Percentiles rank a stretch among this genome's conserved stretches.
phyloP scores from a whole-genome alignment of 1,140 invertebrate species.

The Radopholus similis region DNA sequence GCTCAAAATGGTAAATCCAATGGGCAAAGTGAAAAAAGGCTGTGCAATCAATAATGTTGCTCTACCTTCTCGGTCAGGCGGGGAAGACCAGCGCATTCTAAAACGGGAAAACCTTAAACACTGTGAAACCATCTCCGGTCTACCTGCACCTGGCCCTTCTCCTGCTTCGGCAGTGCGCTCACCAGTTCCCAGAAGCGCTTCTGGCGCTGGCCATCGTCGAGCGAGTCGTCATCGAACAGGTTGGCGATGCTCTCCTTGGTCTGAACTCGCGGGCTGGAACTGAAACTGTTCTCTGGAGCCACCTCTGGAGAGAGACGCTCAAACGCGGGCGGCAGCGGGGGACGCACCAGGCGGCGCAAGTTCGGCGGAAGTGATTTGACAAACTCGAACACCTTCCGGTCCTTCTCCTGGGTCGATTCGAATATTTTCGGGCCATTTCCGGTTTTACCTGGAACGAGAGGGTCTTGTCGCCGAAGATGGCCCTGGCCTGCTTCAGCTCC shows the following conservation, averaged over 20 bases:
- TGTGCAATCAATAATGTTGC: too few species aligned
- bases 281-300: conserved; percentile 12
- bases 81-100: background rate
- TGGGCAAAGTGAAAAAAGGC: too few species aligned
- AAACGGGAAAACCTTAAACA: background rate
- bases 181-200: conserved; percentile 27
- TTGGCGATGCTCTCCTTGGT: conserved; percentile 26
- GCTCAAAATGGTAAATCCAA: too few species aligned
- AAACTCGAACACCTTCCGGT: conserved; percentile 33
- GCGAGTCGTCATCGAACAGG: conserved; percentile 23
- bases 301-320: conserved; percentile 15
- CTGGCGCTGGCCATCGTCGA: conserved; percentile 22
- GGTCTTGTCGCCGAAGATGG: conserved; percentile 24
- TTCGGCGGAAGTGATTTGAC: conserved; percentile 25
- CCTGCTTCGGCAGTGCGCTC: conserved; percentile 14
- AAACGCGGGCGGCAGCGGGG: conserved; percentile 26
- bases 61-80: too few species aligned
- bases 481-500: conserved; percentile 19
- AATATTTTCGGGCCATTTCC: conserved; percentile 1
- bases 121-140: background rate
- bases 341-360: conserved; percentile 13
- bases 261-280: conserved; percentile 17
- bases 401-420: conserved; percentile 10
- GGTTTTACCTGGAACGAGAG: conserved; percentile 3
- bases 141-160: conserved; percentile 11